Evolutionary conservation across 2,888 invertebrate species (phyloP).

Genomic region (Halictus quadricinctus): DNA sequence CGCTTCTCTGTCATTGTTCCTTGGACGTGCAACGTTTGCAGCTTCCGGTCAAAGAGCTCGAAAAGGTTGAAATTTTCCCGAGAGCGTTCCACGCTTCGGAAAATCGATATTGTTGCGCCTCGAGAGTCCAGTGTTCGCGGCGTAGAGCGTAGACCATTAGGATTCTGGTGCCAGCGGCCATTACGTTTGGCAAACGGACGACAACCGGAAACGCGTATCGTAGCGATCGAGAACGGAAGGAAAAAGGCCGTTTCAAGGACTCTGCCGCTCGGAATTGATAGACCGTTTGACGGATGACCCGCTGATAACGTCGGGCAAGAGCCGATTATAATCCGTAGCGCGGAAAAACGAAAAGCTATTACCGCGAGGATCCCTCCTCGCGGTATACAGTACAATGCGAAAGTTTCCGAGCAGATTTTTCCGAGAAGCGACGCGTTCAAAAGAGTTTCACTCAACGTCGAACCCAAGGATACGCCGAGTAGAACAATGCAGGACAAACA

Average conservation of each 20-base stretch:
- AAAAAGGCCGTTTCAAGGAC: not conserved
- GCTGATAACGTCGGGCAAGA: not conserved
- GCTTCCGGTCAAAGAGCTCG: constrained; percentile 5
- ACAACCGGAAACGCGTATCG: not conserved
- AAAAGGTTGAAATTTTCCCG: not conserved
- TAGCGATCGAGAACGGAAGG: not conserved
- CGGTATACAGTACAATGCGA: not conserved
- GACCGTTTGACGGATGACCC: not conserved
- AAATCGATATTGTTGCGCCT: not conserved
- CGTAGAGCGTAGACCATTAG: not conserved
- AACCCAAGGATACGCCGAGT: not conserved
- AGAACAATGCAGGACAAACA: not conserved
- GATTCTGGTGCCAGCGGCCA: not conserved
- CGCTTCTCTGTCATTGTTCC: not conserved
- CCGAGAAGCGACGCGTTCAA: not conserved
- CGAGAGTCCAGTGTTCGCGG: not conserved
- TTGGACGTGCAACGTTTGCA: not conserved
- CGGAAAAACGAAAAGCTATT: not conserved
- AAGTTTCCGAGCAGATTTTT: not conserved
- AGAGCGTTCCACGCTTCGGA: not conserved
- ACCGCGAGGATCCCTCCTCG: not conserved
- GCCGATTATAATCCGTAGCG: not conserved
- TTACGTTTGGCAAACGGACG: not conserved
- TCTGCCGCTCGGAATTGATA: not conserved
- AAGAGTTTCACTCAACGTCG: not conserved